Conservation (phyloP, 2,888 invertebrate genomes). For the Eupithecia pulchellata region DNA sequence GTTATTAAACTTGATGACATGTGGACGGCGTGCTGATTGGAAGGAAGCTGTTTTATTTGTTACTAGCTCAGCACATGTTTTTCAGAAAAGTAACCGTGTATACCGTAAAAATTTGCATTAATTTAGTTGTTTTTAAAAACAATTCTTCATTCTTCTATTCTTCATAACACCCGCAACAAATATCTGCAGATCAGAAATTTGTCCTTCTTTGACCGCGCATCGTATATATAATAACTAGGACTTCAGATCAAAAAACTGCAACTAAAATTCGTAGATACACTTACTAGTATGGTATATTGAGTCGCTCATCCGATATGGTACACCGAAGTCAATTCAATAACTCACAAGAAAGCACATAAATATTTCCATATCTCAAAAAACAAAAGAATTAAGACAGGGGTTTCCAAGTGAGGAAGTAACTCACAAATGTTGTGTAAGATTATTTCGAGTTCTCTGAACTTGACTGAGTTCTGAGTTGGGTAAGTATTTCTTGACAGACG, state of each 20-base stretch:
- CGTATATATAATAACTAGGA: no score
- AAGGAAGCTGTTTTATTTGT: slow-evolving; percentile 20
- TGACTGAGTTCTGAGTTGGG: slow-evolving; percentile 7
- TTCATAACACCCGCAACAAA: no score
- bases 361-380: slow-evolving; percentile 5
- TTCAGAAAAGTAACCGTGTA: background rate
- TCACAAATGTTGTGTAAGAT: background rate
- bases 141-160: no score
- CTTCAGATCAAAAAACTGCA: no score
- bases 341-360: background rate
- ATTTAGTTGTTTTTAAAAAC: no score
- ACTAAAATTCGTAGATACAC: no score
- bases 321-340: background rate
- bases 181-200: no score
- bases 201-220: no score
- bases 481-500: slow-evolving; percentile 12
- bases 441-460: background rate
- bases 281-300: no score
- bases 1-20: slow-evolving; percentile 29
- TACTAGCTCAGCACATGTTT: background rate
- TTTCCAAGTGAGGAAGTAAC: slow-evolving; percentile 6
- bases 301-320: background rate
- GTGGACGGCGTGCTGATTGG: slow-evolving; percentile 24
- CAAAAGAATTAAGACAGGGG: slow-evolving; percentile 10
- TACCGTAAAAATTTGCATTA: no score